Evolutionary conservation across 2,113 vertebrate genomes (phyloP), one percentile per base, ranked within the genome.

Genomic region (Oceanites oceanicus): DNA sequence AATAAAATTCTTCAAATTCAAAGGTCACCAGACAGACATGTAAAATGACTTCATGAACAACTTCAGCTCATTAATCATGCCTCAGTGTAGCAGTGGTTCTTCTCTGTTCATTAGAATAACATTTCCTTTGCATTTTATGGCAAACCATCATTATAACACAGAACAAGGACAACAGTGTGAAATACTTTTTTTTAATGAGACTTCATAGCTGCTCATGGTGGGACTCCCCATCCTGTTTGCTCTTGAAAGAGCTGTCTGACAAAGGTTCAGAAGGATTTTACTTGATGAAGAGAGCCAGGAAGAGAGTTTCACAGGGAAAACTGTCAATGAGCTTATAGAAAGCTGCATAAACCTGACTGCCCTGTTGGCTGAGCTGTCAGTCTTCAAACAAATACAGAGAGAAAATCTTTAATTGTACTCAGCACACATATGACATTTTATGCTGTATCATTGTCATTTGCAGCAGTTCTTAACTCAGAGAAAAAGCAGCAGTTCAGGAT

Each of bases 151-250:
- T 96, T 97, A 97, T 92, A 95, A 95, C 63, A 88, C 61, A 59
- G 94, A 92, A 88, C 82, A 96, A 94, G 92, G 68, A 86, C 42
- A 90, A 90, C 53, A 78, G 80, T 88, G 73, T 89, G 93, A 92
- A 97, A 95, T 86, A 85, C 88, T 95, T 72, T 95, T 97, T 97
- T 97, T 97, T 97, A 97, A 98, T 97, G 97, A 98, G 97, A 98
- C 97, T 97, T 98, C 97, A 97, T 96, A 98, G 96, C 87, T 73
- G 66, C 84, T 96, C 66, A 4, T 86, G 83, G 65, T 66, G 81
- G 95, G 90, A 95, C 86, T 89, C 73, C 81, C 95, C 81, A 96
- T 95, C 88, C 53, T 80, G 25, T 59, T 84, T 91, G 82, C 78
- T 96, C 89, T 96, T 98, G 82, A 96, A 98, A 97, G 96, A 88